Base-by-base conservation (phyloP, 1,140 invertebrate species). In the Coptotermes formosanus region DNA sequence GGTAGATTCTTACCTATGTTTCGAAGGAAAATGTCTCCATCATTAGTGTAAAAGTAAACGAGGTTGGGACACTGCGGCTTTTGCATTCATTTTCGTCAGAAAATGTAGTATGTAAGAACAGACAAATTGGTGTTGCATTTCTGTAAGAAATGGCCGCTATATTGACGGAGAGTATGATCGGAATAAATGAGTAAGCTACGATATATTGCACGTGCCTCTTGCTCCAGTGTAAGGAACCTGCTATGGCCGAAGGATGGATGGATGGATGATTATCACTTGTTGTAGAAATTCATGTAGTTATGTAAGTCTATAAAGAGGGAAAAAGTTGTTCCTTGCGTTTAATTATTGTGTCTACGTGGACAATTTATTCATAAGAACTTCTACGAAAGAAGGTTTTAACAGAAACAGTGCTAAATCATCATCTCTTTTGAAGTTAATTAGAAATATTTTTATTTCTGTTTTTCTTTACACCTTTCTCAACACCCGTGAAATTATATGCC, bases 401-500 rank as follows among this genome's bases (percentile, higher is more conserved):
- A 30, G 64, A 25, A 75, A 75, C 64, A 75, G 25, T 75, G 64
- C 64, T 75, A 75, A 75, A 75, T 75, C 64, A 75, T 75, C 64
- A 30, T 75, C 25, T 25, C n/a, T 75, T 64, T 75, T 30, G 25
- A 75, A 75, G 9, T 75, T 75, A 75, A 75, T 75, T 75, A 75
- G 25, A 75, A 75, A 75, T 75, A 75, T 75, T 25, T 75, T 30
- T 75, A 9, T n/a, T 75, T 75, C n/a, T 75, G 25, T 75, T 75
- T 75, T 75, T 3, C 64, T 75, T 75, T 75, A 7, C 64, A n/a
- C 64, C 25, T 75, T 75, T 30, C 64, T 75, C 64, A 75, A 75
- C 64, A 75, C 1, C 64, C 64, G 25, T 75, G 64, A 75, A 75
- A 75, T 75, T 75, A 75, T 75, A 25, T 75, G 14, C 8, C 64